phyloP scores from a whole-genome alignment of 2,113 vertebrate genomes.

The Alligator sinensis region DNA sequence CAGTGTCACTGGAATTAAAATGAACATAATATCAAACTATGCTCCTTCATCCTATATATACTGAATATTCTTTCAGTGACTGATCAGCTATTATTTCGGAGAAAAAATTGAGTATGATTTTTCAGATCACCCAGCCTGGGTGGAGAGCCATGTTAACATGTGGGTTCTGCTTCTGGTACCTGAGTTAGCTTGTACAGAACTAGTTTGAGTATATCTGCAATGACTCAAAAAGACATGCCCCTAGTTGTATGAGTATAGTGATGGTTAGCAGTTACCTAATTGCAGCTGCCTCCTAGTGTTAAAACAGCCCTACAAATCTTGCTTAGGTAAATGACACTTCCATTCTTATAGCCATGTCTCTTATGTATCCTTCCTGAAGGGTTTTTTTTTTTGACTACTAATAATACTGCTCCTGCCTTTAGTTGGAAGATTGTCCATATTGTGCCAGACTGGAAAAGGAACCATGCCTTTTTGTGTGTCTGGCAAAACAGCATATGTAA shows the following conservation, averaged over 20 bases:
- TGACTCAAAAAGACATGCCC: too few species aligned
- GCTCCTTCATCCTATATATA: not conserved
- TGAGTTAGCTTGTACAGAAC: too few species aligned
- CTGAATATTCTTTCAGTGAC: not conserved
- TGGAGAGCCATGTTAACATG: too few species aligned
- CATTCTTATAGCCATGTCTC: not conserved
- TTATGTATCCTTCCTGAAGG: not conserved
- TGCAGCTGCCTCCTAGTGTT: not conserved
- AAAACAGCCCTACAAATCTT: not conserved
- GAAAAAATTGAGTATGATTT: not conserved
- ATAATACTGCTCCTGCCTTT: not conserved
- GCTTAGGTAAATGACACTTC: not conserved
- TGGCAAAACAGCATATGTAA: not conserved
- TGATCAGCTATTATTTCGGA: not conserved
- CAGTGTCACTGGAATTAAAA: not conserved
- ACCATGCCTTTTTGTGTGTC: not conserved
- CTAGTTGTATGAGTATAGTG: not conserved
- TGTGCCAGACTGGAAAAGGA: not conserved
- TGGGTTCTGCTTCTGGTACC: too few species aligned
- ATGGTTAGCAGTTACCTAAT: not conserved
- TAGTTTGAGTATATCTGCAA: too few species aligned
- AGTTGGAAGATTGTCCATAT: not conserved
- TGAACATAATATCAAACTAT: not conserved
- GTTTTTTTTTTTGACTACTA: not conserved
- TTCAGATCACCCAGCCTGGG: not conserved